These are phyloP conservation scores for Amitus sp. DNA, from an alignment of 2,888 invertebrate species.

Conservation along the genomic window DNA sequence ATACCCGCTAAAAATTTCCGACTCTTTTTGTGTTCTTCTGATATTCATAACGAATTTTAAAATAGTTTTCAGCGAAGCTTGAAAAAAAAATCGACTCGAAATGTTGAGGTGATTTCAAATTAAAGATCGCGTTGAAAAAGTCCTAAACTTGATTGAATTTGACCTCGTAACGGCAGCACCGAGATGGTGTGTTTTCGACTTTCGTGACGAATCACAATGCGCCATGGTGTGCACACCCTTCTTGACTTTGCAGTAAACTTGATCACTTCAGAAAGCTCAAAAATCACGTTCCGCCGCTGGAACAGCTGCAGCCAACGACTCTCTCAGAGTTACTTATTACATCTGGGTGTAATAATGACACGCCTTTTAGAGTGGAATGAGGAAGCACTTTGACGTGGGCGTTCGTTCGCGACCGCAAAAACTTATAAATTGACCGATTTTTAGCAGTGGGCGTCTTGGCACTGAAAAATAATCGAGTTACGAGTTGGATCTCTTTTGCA, in stretches of 20 bases:
- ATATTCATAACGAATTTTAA: no score
- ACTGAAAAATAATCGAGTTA: no score
- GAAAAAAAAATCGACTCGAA: no score
- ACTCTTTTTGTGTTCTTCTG: no score
- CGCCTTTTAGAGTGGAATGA: constrained; percentile 5
- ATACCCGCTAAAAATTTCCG: neutral
- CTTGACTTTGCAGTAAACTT: neutral
- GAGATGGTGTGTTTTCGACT: constrained; percentile 5
- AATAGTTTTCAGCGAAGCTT: no score
- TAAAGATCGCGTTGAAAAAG: no score
- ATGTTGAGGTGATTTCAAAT: no score
- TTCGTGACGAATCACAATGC: neutral
- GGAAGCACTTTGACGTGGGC: constrained; percentile 5
- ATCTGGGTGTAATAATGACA: constrained; percentile 8
- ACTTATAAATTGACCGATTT: neutral
- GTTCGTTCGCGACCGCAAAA: constrained; percentile 3
- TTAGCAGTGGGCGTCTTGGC: no score
- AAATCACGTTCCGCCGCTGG: constrained; percentile 5
- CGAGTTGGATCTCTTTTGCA: no score
- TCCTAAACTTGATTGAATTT: neutral
- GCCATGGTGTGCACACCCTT: neutral
- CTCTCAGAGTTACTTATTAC: constrained; percentile 7
- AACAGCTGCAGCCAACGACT: constrained; percentile 10
- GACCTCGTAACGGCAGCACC: neutral
- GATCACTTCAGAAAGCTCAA: constrained; percentile 2